phyloP scores from a whole-genome alignment of 2,797 vertebrate genomes.

The Spinus pinus region DNA sequence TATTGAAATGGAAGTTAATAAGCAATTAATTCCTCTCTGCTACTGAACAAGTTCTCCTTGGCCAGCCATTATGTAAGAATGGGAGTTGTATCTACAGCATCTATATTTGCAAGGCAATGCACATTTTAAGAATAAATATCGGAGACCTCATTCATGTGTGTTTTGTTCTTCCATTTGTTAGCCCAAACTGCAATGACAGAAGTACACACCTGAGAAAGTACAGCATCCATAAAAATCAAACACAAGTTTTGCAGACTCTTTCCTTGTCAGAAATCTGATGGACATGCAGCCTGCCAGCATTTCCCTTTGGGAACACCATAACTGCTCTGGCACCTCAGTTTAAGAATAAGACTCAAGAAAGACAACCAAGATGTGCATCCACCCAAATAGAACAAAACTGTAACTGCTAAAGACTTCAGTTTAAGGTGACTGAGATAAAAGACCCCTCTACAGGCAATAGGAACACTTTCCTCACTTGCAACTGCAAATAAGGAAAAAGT shows the following conservation, averaged over 20 bases:
- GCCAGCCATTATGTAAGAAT: neutral
- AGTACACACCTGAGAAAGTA: neutral
- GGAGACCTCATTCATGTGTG: accelerated
- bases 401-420: neutral
- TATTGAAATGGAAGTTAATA: neutral
- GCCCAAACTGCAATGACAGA: neutral
- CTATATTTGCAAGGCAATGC: neutral
- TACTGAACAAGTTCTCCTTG: neutral
- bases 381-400: neutral
- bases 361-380: neutral
- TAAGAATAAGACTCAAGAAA: neutral
- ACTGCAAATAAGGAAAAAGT: neutral
- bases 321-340: neutral
- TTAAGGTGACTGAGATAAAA: neutral
- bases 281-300: neutral
- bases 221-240: neutral
- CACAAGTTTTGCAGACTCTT: neutral
- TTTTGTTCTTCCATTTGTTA: neutral
- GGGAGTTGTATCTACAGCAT: neutral
- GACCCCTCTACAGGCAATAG: neutral
- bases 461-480: neutral
- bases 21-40: neutral
- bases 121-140: neutral
- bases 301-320: neutral
- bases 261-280: neutral